phyloP scores from a whole-genome alignment of 92 coral and sea anemone species.

The Parazoanthus atlanticus region DNA sequence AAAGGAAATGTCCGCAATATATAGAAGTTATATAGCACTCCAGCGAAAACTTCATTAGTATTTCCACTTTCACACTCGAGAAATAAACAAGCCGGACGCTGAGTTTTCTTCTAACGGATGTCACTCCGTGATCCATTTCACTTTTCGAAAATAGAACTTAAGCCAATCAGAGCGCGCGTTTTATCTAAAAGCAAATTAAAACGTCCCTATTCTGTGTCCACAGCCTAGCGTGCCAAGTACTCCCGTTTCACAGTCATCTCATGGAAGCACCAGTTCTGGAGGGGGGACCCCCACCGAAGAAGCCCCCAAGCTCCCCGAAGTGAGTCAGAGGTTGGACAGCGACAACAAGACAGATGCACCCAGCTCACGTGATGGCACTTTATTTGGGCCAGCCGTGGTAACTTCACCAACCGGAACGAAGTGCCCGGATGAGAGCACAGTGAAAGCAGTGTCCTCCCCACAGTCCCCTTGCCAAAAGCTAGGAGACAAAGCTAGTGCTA shows the following conservation, averaged over 20 bases:
- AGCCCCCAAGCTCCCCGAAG: conserved; percentile 25
- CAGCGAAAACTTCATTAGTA: no score
- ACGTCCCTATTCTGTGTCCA: background rate
- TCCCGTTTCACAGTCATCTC: conserved; percentile 36
- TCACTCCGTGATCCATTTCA: background rate
- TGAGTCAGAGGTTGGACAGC: background rate
- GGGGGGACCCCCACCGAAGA: conserved; percentile 33
- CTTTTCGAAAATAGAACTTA: background rate
- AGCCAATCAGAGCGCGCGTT: background rate
- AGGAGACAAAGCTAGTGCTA: background rate
- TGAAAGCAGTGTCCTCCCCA: background rate
- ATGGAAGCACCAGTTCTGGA: conserved; percentile 39
- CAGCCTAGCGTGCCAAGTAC: conserved; percentile 35
- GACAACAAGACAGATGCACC: background rate
- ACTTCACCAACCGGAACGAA: conserved; percentile 24
- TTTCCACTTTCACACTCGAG: no score
- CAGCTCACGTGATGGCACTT: background rate
- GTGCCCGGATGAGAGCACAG: conserved; percentile 10
- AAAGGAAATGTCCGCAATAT: no score
- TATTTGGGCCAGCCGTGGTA: background rate
- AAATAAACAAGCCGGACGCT: background rate
- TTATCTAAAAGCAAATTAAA: background rate
- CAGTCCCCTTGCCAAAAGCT: conserved; percentile 1
- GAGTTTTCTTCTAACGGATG: no score
- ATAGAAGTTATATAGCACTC: no score